phyloP scores from a whole-genome alignment of 2,888 invertebrate species.

The Chalcosyrphus nemorum region DNA sequence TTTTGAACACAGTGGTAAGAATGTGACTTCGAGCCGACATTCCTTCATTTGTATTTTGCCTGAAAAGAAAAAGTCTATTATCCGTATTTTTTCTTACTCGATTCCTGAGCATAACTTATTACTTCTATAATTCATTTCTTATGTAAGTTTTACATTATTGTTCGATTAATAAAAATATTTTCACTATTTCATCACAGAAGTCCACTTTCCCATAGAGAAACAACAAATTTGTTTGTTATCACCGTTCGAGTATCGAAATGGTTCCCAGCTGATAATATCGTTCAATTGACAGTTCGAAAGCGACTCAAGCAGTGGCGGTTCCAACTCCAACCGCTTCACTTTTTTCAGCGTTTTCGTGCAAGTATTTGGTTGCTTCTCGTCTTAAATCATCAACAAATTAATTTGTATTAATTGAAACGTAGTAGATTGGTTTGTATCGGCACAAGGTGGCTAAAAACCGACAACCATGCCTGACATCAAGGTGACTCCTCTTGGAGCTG shows the following conservation, averaged over 20 bases:
- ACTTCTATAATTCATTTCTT: neutral
- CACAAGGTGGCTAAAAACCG: neutral
- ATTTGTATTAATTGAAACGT: neutral
- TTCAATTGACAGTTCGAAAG: slow-evolving; percentile 4
- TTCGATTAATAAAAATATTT: neutral
- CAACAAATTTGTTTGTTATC: slow-evolving; percentile 23
- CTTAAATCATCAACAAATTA: neutral
- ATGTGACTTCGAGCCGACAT: no score
- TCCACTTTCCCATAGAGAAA: neutral
- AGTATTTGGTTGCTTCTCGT: neutral
- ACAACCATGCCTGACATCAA: slow-evolving; percentile 91
- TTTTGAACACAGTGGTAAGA: no score
- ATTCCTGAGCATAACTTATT: no score
- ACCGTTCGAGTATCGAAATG: slow-evolving; percentile 42
- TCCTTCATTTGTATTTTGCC: no score
- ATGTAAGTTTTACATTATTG: neutral
- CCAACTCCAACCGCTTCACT: neutral
- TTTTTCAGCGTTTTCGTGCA: neutral
- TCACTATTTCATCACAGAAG: neutral
- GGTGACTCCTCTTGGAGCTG: slow-evolving; percentile 94
- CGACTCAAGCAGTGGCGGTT: neutral
- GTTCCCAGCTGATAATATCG: slow-evolving; percentile 19
- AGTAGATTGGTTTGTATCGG: neutral
- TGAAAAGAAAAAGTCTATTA: no score
- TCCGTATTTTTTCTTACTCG: no score